Evolutionary conservation across 2,797 vertebrate genomes (phyloP).

Genomic region (Microctenopoma steveboyesi): DNA sequence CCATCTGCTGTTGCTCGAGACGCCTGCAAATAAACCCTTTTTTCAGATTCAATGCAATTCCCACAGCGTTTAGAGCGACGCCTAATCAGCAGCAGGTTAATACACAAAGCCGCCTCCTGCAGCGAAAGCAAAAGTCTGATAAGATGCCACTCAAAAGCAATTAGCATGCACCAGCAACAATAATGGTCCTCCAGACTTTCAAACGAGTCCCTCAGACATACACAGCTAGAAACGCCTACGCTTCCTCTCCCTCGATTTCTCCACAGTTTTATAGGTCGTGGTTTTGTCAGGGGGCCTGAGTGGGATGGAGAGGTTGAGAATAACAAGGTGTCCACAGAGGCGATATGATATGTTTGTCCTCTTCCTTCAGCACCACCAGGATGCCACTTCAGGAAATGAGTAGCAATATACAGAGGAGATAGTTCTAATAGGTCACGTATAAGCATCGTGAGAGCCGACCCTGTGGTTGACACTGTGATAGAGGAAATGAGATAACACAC

Average conservation of each 20-base stretch:
- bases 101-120: constrained; percentile 37
- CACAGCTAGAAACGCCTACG: constrained; percentile 14
- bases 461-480: constrained; percentile 40
- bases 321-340: constrained; percentile 38
- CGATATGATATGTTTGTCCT: constrained; percentile 45
- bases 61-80: constrained; percentile 16
- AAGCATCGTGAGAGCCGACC: constrained; percentile 45
- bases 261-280: constrained; percentile 1
- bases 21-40: constrained; percentile 27
- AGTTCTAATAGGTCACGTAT: constrained; percentile 22
- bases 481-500: constrained; percentile 45
- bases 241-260: not conserved
- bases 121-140: constrained; percentile 32
- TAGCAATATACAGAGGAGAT: constrained; percentile 40
- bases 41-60: constrained; percentile 22
- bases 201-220: constrained; percentile 11
- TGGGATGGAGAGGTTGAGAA: constrained; percentile 56
- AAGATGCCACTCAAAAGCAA: constrained; percentile 56
- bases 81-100: constrained; percentile 51
- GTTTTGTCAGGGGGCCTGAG: constrained; percentile 39
- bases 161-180: constrained; percentile 39
- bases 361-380: constrained; percentile 28
- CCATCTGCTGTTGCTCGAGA: not conserved
- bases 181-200: constrained; percentile 19
- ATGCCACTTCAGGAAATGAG: constrained; percentile 63